Base-by-base conservation (phyloP, 2,888 invertebrate genomes). In the Pseudeuparius sepicola region DNA sequence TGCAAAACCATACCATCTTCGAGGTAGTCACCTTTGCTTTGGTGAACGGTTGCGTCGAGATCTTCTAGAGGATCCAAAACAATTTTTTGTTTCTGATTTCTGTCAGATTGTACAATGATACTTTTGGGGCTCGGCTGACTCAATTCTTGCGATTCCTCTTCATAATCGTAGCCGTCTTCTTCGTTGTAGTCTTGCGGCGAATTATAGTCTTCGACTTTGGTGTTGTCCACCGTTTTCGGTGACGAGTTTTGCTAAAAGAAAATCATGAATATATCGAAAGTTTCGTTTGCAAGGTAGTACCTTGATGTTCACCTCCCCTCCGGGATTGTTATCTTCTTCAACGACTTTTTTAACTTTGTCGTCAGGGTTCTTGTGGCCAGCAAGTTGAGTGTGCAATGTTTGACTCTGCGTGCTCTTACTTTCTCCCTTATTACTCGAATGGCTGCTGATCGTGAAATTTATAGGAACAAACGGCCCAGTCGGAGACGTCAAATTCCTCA, bases 21-120 rank as follows among this genome's bases (percentile, higher is more conserved):
- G 7, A 70, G 70, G 5, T 68, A 48, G 46, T 55, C 50, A 15
- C 64, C 67, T 50, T 60, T 68, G 47, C 67, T 70, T 56, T 77
- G 76, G 23, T 67, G 68, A n/a, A 78, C 70, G 45, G 54, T 56
- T 4, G 73, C 67, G 44, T 76, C 73, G 36, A 74, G 68, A 40
- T 71, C 67, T 38, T 68, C 66, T 29, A 73, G 59, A 3, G 73
- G 66, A 13, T 73, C 72, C 36, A 79, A 54, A 20, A 74, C 59
- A 37, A 78, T 73, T 40, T 73, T 71, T 52, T 80, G 79, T n/a
- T 67, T 70, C 48, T 71, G 76, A 14, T 67, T 66, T 15, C 40
- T 26, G 14, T 41, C 41, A 1, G 38, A 33, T 41, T 52, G 52
- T 7, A 20, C 34, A 5, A 42, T 16, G 10, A 39, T 40, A n/a